Base-by-base conservation (phyloP, 2,888 invertebrate genomes). In the Polydesmus complanatus region DNA sequence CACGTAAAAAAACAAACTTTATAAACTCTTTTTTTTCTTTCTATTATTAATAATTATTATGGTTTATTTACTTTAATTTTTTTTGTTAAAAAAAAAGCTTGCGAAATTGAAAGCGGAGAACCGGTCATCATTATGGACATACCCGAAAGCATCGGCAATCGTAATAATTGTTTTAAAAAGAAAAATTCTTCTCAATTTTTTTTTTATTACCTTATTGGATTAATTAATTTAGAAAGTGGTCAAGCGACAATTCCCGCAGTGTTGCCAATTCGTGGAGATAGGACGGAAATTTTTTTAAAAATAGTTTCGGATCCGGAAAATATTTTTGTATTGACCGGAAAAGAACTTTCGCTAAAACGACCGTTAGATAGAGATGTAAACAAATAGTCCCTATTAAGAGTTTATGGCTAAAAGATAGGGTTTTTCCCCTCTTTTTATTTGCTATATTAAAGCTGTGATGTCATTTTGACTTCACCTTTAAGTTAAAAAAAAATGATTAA, bases 61-160 rank as follows among this genome's bases (percentile, higher is more conserved):
- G n/a, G n/a, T n/a, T n/a, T n/a, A n/a, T n/a, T n/a, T n/a, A n/a
- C n/a, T n/a, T n/a, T n/a, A n/a, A n/a, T n/a, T n/a, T n/a, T n/a
- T n/a, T n/a, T n/a, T n/a, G n/a, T n/a, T n/a, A n/a, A n/a, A n/a
- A n/a, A n/a, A n/a, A n/a, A n/a, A 83, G 83, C 82, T 62, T 92
- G 91, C 76, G 89, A 90, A 74, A 86, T 89, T 69, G 88, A 89
- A 78, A 86, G 84, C 62, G 88, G 88, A 48, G 86, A 88, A 70
- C 86, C 88, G 47, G 91, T 88, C 72, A 89, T 91, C 66, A 90
- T 92, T 69, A 78, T 92, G 67, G 91, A 91, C 72, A 89, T 91
- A 67, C 88, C 89, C 74, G 92, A 92, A 74, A 91, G 91, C 73
- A 80, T 84, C 74, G 88, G 86, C 67, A 78, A 81, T 69, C 85